Conservation (phyloP, 2,888 invertebrate genomes). For the Tromatobia lineatoria region DNA sequence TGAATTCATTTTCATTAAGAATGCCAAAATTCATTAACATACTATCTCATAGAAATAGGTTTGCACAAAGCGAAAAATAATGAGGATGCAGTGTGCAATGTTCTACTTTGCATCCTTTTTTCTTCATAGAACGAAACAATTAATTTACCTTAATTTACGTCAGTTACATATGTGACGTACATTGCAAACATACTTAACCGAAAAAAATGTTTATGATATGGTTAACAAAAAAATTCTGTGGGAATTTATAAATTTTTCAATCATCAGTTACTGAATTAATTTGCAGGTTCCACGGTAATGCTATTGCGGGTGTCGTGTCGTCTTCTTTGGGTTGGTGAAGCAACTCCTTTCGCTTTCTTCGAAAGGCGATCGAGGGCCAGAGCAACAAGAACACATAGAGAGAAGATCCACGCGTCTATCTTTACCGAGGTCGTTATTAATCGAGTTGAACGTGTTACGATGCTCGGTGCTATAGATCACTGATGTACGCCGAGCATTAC, state of each 20-base stretch:
- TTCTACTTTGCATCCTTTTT: too few species aligned
- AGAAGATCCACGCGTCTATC: slow-evolving; percentile 37
- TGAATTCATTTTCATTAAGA: too few species aligned
- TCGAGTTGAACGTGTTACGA: slow-evolving; percentile 20
- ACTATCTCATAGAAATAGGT: too few species aligned
- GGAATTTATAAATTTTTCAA: background rate
- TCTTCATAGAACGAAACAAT: too few species aligned
- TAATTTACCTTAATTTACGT: too few species aligned
- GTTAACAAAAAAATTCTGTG: too few species aligned
- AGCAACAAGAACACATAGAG: slow-evolving; percentile 38
- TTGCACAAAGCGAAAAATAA: too few species aligned
- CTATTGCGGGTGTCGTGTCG: background rate
- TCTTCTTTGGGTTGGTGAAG: background rate
- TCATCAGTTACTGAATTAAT: background rate
- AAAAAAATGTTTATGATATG: too few species aligned
- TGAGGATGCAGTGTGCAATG: too few species aligned
- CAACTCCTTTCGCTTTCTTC: slow-evolving; percentile 58
- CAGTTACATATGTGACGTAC: too few species aligned
- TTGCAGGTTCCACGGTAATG: background rate
- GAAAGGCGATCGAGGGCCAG: slow-evolving; percentile 41
- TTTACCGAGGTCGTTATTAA: slow-evolving; percentile 15
- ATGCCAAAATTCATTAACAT: too few species aligned
- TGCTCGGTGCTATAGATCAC: slow-evolving; percentile 27
- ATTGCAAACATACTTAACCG: too few species aligned
- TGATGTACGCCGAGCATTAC: slow-evolving; percentile 1